Percentiles rank a stretch among this genome's conserved stretches.
These are phyloP conservation scores for Drosophila littoralis DNA, from an alignment of 1,140 invertebrate species.

Conservation along the genomic window DNA sequence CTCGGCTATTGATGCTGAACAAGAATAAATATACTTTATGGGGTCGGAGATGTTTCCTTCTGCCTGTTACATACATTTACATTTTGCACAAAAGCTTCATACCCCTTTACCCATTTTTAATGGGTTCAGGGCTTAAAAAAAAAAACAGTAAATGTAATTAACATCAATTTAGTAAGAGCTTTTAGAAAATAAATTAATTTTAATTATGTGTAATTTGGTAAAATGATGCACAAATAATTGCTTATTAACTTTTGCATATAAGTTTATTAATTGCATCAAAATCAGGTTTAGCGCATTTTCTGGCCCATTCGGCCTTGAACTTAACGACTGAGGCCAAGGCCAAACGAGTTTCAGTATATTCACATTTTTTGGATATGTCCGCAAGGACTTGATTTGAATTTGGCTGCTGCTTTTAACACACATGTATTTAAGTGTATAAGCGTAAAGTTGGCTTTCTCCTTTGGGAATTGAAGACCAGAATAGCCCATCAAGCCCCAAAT, in stretches of 20 bases:
- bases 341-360: constrained; percentile 22
- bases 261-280: constrained; percentile 45
- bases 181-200: too few species aligned
- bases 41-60: too few species aligned
- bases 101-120: too few species aligned
- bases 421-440: background rate
- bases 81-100: too few species aligned
- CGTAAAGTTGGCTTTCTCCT: constrained; percentile 1
- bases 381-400: constrained; percentile 10
- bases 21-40: too few species aligned
- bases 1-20: too few species aligned
- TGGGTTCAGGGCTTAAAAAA: too few species aligned
- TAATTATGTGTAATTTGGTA: too few species aligned
- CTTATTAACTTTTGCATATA: constrained; percentile 36
- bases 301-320: constrained; percentile 49
- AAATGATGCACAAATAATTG: constrained; percentile 3
- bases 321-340: constrained; percentile 42
- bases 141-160: too few species aligned
- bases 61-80: too few species aligned
- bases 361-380: constrained; percentile 30
- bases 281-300: constrained; percentile 13
- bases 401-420: constrained; percentile 2
- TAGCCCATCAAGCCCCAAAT: background rate
- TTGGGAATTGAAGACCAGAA: constrained; percentile 1
- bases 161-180: background rate